phyloP scores from a whole-genome alignment of 1,140 invertebrate species.

The Sminthurides bifidus region DNA sequence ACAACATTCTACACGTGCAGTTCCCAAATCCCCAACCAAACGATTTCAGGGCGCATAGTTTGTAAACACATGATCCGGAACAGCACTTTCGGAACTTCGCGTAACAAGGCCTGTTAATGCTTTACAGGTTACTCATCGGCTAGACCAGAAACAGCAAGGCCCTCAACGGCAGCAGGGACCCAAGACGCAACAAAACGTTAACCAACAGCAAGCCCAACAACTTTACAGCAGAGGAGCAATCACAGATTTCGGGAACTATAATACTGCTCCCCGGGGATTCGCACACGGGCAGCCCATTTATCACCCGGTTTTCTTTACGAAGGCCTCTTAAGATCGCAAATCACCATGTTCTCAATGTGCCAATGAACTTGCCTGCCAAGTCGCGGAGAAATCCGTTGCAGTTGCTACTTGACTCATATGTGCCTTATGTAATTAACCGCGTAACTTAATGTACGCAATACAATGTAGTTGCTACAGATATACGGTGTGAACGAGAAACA shows the following conservation, averaged over 20 bases:
- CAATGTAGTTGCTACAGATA: too few relatives aligned
- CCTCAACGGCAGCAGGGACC: neutral
- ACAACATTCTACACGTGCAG: neutral
- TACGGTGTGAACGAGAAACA: too few relatives aligned
- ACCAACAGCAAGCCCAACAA: slow-evolving; percentile 8
- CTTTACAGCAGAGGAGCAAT: neutral
- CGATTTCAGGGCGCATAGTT: neutral
- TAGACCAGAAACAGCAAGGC: slow-evolving; percentile 4
- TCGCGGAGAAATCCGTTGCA: too few relatives aligned
- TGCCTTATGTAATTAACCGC: too few relatives aligned
- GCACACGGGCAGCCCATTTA: slow-evolving; percentile 24
- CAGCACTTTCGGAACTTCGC: neutral
- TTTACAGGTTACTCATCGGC: slow-evolving; percentile 14
- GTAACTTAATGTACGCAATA: too few relatives aligned
- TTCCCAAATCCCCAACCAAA: neutral
- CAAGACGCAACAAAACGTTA: too few relatives aligned
- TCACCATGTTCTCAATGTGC: too few relatives aligned
- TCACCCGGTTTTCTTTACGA: slow-evolving; percentile 28
- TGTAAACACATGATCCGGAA: neutral
- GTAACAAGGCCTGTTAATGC: slow-evolving; percentile 4
- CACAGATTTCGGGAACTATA: slow-evolving; percentile 30
- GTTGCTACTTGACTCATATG: too few relatives aligned
- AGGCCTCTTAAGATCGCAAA: slow-evolving; percentile 19
- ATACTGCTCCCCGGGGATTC: slow-evolving; percentile 30
- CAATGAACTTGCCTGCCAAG: too few relatives aligned